phyloP scores from a whole-genome alignment of 2,113 vertebrate genomes.

The Eulemur rufifrons region DNA sequence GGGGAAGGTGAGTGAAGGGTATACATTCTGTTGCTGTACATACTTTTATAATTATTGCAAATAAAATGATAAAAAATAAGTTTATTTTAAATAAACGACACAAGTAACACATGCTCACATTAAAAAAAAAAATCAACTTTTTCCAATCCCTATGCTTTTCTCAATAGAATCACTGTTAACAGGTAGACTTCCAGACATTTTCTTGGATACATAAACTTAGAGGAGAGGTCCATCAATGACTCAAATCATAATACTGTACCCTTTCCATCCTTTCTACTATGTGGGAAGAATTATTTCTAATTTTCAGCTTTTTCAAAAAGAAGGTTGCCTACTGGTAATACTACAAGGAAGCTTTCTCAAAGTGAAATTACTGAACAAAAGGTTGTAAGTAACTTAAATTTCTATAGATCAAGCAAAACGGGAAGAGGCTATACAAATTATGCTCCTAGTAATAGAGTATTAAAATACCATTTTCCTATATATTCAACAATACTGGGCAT shows the following conservation, averaged over 20 bases:
- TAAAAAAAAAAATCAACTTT: neutral
- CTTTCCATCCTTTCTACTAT: neutral
- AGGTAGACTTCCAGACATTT: neutral
- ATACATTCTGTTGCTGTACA: neutral
- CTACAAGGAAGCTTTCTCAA: neutral
- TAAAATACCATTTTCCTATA: neutral
- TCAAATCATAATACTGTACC: neutral
- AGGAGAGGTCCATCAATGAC: neutral
- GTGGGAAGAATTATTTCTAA: neutral
- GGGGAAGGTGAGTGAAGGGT: neutral
- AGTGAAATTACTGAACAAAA: neutral
- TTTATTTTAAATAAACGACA: neutral
- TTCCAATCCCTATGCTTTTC: neutral
- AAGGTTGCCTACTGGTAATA: neutral
- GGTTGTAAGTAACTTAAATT: neutral
- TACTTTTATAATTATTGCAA: neutral
- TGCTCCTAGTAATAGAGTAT: neutral
- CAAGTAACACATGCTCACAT: neutral
- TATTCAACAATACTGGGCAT: neutral
- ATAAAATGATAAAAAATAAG: neutral
- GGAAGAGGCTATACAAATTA: neutral
- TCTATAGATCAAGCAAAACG: neutral
- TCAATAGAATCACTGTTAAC: neutral
- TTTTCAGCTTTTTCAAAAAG: neutral
- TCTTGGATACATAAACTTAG: neutral